These are phyloP conservation scores for Carollia perspicillata DNA, from an alignment of 2,113 vertebrate genomes.

Conservation along the genomic window DNA sequence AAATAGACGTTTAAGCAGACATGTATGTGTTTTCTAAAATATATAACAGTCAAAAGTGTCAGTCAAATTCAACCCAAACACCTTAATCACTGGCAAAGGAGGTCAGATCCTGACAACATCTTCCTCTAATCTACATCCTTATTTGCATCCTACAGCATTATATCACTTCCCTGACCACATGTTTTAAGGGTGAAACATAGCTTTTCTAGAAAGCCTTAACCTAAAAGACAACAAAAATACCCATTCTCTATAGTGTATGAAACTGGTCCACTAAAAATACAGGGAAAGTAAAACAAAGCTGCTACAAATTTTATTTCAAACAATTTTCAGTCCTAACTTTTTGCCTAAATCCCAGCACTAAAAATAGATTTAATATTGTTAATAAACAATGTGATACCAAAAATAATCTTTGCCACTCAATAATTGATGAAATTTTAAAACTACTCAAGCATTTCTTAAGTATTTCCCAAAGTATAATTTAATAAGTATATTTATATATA, in stretches of 20 bases:
- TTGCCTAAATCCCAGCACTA: background rate
- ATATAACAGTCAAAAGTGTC: constrained; percentile 25
- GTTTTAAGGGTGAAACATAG: background rate
- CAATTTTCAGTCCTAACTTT: background rate
- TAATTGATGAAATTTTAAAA: constrained; percentile 3
- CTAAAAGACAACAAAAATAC: background rate
- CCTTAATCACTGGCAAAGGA: constrained; percentile 41
- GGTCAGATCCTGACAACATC: background rate
- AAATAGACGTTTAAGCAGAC: constrained; percentile 13
- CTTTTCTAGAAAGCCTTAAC: background rate
- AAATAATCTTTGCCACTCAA: background rate
- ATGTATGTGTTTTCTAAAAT: constrained; percentile 32
- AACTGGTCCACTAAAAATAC: background rate
- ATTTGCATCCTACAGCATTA: background rate
- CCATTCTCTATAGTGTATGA: background rate
- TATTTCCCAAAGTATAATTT: background rate
- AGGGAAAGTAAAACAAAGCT: background rate
- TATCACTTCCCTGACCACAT: background rate
- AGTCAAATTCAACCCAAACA: constrained; percentile 21
- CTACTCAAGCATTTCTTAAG: background rate
- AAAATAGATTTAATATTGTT: constrained; percentile 20
- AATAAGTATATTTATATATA: background rate
- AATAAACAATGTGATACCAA: background rate
- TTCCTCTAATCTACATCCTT: background rate
- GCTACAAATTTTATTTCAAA: background rate